Base-by-base conservation (phyloP, 2,888 invertebrate genomes). In the Campaea margaritaria region DNA sequence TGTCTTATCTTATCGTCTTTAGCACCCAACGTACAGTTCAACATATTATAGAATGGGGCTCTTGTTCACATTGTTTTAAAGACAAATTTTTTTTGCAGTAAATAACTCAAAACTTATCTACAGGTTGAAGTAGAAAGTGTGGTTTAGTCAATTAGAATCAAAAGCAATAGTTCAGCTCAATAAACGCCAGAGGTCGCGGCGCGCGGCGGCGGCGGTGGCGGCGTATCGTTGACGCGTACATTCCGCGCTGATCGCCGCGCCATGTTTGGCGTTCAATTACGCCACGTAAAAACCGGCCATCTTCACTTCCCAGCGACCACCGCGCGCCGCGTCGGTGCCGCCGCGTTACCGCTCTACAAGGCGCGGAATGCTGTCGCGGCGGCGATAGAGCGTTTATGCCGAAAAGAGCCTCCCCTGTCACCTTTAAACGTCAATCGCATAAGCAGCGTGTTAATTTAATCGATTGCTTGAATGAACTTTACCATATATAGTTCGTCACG, bases 261-360 rank as follows among this genome's bases (percentile, higher is more conserved):
- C 49, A 0, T 49, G 21, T 41, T 39, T 49, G 49, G 49, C 10
- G 39, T 27, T 38, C 49, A 41, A 49, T 49, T 49, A 49, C 49
- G 10, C 10, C 28, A 11, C 27, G 27, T 2, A 49, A 49, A 39
- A 49, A 49, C 13, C 21, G 14, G 14, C 11, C 49, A 48, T 38
- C 46, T 46, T 46, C 31, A 36, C 46, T 48, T 38, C 16, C 21
- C 52, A 38, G 21, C 34, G 12, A 14, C 45, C 7, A 8, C 39
- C 39, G 39, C 39, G 14, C 39, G 14, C 39, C 39, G 12, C 36
- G 36, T n/a, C 36, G 36, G 12, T n/a, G 11, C 38, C n/a, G n/a
- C 28, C 44, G 13, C 13, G 4, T 0, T 14, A 8, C 3, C 46
- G 46, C 28, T 34, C 15, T 16, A 38, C 27, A 13, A 9, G 52